Percentiles rank a stretch among this genome's conserved stretches.
Conservation (phyloP, 2,888 invertebrate species). For the Agapetus fuscipes region DNA sequence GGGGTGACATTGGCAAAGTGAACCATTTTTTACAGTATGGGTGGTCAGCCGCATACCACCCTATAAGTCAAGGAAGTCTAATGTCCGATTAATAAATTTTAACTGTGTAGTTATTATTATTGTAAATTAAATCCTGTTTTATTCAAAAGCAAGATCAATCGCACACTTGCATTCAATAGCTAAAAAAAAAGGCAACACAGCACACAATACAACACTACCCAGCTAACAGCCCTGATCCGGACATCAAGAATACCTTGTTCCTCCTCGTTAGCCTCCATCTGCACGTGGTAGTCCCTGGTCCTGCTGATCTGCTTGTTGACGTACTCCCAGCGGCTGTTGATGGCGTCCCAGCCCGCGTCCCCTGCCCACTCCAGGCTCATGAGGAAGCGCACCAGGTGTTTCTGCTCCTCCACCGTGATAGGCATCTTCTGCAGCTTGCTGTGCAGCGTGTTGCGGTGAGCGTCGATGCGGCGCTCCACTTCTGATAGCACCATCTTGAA, state of each 20-base stretch:
- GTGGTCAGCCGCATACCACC: no score
- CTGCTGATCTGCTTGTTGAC: constrained; percentile 55
- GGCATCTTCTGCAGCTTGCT: constrained; percentile 84
- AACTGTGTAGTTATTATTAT: no score
- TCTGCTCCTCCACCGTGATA: constrained; percentile 88
- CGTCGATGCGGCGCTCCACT: constrained; percentile 80
- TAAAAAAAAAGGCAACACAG: no score
- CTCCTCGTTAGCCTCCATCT: constrained; percentile 37
- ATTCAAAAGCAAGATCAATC: no score
- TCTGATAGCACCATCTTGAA: constrained; percentile 84
- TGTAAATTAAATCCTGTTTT: no score
- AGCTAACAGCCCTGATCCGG: no score
- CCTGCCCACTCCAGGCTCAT: constrained; percentile 49
- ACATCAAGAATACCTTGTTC: constrained; percentile 38
- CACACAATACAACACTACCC: no score
- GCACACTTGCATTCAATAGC: no score
- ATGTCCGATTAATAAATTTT: no score
- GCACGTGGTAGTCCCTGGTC: constrained; percentile 56
- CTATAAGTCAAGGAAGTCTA: no score
- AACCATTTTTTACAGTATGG: no score
- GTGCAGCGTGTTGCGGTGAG: constrained; percentile 70
- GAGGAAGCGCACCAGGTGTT: constrained; percentile 65
- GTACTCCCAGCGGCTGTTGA: constrained; percentile 74
- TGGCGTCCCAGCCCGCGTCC: constrained; percentile 96
- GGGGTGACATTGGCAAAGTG: no score